Evolutionary conservation across 2,113 vertebrate species (phyloP), one percentile per base, ranked within the genome.

Genomic region (Plestiodon gilberti): DNA sequence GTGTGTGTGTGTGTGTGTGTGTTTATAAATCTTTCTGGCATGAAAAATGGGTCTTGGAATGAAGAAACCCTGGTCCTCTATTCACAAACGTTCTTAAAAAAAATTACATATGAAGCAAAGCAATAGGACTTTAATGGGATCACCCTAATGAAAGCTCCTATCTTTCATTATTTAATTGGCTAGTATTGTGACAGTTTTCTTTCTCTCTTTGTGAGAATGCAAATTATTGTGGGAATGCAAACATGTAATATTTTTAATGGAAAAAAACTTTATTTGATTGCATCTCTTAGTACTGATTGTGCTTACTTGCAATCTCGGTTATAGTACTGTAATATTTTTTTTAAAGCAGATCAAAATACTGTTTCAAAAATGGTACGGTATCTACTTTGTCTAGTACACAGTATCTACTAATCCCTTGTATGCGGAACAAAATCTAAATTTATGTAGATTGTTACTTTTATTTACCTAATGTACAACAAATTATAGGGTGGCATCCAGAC

Each of bases 221-320:
- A 90, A 78, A 62, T n/a, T 35, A 61, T 75, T 87, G 86, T 91
- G 43, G 81, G 81, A 57, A 88, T 87, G n/a, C 89, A 90, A 78
- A 62, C 57, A 89, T 91, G 88, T 88, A 93, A 92, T 88, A 91
- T 65, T 93, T 48, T 85, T 65, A 87, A 67, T 18, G 71, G 30
- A 13, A 67, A 81, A 88, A 88, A 88, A 85, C 81, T 35, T 85
- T 55, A 85, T 91, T 22, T 70, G 81, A 28, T 89, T 71, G 70
- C 82, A 73, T 87, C 59, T 71, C 57, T 33, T 83, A 78, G 25
- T 55, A 69, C 87, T 57, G 13, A 90, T 79, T 89, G 89, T 70
- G 15, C 64, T 76, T 33, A 82, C 23, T 84, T 64, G 91, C 87
- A 82, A 71, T 35, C 30, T 93, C 79, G 88, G 89, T 85, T 91